Base-by-base conservation (phyloP, 2,888 invertebrate species). In the Clostera curtula region DNA sequence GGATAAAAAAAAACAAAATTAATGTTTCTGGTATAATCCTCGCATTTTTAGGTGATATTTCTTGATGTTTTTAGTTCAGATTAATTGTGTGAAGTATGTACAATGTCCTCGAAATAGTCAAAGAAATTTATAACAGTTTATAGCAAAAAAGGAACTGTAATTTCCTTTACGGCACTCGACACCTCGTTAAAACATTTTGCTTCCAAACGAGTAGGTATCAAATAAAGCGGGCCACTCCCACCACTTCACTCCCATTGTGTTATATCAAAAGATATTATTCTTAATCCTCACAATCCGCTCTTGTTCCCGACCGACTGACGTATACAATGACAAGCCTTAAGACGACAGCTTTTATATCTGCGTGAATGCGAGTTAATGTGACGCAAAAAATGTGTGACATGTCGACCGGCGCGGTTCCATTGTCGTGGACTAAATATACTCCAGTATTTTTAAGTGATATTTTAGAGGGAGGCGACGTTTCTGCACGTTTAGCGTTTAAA, bases 291-390 rank as follows among this genome's bases (percentile, higher is more conserved):
- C 40, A 47, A 54, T 51, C 34, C 38, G 42, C 21, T n/a, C n/a
- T n/a, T n/a, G n/a, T n/a, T n/a, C n/a, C 28, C 29, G 37, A 39
- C 46, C 35, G 36, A 30, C 33, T 24, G 39, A 40, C 36, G 38
- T 30, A 37, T 31, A 25, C 36, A 44, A 48, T 52, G 59, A 53
- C 60, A 40, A 38, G 43, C 43, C 46, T 35, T 44, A 43, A 51
- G 55, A 34, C 34, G n/a, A 22, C 13, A 9, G 8, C 9, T 36
- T 42, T 44, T 53, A 43, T 48, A 46, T 34, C 34, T 42, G 41
- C 36, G 53, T 63, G 56, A 57, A 59, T 56, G 42, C 36, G 48
- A 39, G 41, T 53, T 53, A 56, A 63, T 56, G 40, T 35, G 30
- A 32, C 40, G 46, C 49, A 58, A 61, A 60, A 63, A 64, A 56